Percentiles rank a stretch among this genome's conserved stretches.
phyloP scores from a whole-genome alignment of 2,797 vertebrate species.

The Hemibagrus guttatus region DNA sequence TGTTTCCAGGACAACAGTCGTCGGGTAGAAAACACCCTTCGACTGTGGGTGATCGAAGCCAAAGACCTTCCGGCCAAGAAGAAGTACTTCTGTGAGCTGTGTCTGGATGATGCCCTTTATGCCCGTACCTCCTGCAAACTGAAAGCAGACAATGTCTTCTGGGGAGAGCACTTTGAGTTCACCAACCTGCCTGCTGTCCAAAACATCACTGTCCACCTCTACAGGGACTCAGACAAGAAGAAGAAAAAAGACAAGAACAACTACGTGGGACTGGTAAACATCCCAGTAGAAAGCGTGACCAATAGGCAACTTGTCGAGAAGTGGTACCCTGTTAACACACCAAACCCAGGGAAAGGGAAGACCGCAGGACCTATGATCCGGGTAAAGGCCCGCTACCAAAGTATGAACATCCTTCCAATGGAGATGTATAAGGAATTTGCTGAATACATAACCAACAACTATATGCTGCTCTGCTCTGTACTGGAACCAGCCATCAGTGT shows the following conservation, averaged over 20 bases:
- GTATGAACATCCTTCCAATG: conserved; percentile 97
- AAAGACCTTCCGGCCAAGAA: conserved; percentile 98
- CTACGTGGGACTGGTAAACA: conserved; percentile 91
- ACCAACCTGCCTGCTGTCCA: conserved; percentile 91
- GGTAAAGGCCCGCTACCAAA: conserved; percentile 96
- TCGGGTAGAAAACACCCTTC: conserved; percentile 92
- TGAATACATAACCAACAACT: conserved; percentile 97
- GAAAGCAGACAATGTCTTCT: conserved; percentile 98
- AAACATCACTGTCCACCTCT: conserved; percentile 90
- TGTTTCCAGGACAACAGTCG: conserved; percentile 91
- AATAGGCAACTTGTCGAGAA: conserved; percentile 95
- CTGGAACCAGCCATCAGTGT: conserved; percentile 95
- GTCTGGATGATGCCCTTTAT: conserved; percentile 91
- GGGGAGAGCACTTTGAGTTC: conserved; percentile 99
- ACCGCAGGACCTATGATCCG: conserved; percentile 91
- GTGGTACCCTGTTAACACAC: conserved; percentile 90
- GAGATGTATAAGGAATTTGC: conserved; percentile 99
- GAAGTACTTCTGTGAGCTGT: conserved; percentile 96
- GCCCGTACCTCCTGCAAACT: conserved; percentile 98
- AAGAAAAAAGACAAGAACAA: conserved; percentile 99
- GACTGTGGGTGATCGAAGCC: conserved; percentile 97
- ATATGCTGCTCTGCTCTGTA: conserved; percentile 92
- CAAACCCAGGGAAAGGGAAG: conserved; percentile 92
- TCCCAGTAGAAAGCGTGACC: conserved; percentile 83
- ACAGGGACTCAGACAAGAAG: conserved; percentile 98